These are phyloP conservation scores for Chymomyza amoena DNA, from an alignment of 2,888 invertebrate species.

Conservation along the genomic window DNA sequence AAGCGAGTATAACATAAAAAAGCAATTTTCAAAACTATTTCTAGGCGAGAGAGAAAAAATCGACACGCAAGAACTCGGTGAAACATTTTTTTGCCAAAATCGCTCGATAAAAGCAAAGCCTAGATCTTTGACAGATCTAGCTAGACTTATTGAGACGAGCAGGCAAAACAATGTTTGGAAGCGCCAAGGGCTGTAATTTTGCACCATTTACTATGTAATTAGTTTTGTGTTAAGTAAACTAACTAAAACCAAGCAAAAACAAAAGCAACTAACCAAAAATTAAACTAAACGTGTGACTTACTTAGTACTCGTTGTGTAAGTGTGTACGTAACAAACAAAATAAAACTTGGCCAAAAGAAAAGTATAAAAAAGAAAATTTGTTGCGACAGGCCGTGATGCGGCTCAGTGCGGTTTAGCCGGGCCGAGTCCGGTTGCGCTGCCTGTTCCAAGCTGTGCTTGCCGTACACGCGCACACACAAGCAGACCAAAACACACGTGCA, in stretches of 20 bases:
- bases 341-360: constrained; percentile 27
- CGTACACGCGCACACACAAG: constrained; percentile 20
- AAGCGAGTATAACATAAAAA: constrained; percentile 19
- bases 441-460: constrained; percentile 30
- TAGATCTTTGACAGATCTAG: constrained; percentile 30
- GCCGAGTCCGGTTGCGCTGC: constrained; percentile 6
- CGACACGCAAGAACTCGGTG: constrained; percentile 77
- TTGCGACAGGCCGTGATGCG: constrained; percentile 4
- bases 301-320: constrained; percentile 44
- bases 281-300: constrained; percentile 38
- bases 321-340: constrained; percentile 44
- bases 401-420: constrained; percentile 13
- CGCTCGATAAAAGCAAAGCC: constrained; percentile 51
- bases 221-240: constrained; percentile 75
- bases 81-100: constrained; percentile 75
- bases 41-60: constrained; percentile 74
- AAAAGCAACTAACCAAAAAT: constrained; percentile 39
- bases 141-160: constrained; percentile 56
- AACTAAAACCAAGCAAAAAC: constrained; percentile 42
- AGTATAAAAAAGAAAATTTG: background rate
- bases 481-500: constrained; percentile 25
- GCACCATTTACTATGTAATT: constrained; percentile 76
- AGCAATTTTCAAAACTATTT: constrained; percentile 41
- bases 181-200: constrained; percentile 77
- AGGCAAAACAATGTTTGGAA: constrained; percentile 75